phyloP scores from a whole-genome alignment of 2,888 invertebrate species.

The Epinotia brunnichana region DNA sequence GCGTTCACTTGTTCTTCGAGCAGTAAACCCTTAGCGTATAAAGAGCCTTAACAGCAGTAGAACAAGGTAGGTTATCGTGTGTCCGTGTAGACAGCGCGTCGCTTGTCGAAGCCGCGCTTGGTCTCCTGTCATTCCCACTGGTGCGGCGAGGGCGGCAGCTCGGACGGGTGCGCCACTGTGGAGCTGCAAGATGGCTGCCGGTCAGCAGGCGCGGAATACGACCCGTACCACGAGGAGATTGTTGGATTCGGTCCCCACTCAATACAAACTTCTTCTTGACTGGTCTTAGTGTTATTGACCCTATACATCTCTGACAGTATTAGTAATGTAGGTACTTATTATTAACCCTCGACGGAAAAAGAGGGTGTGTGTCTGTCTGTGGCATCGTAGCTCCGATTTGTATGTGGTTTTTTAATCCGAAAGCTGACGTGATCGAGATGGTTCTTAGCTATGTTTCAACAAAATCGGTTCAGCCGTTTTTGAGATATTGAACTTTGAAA shows the following conservation, averaged over 20 bases:
- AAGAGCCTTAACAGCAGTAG: neutral
- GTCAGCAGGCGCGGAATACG: constrained; percentile 47
- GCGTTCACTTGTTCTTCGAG: neutral
- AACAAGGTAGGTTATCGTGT: constrained; percentile 57
- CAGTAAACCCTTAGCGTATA: neutral
- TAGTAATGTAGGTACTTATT: no score
- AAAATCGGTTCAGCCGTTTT: no score
- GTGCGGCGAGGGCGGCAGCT: constrained; percentile 98
- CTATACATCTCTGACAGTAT: no score
- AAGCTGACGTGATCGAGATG: no score
- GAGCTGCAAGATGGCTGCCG: constrained; percentile 88
- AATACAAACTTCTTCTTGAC: no score
- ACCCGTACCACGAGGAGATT: constrained; percentile 55
- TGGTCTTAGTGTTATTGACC: no score
- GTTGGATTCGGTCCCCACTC: constrained; percentile 47
- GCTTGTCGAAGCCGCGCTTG: constrained; percentile 64
- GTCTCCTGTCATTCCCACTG: constrained; percentile 96
- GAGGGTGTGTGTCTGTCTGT: no score
- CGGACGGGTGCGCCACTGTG: constrained; percentile 98
- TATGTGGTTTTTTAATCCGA: no score
- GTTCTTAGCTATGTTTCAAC: no score
- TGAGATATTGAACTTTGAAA: no score
- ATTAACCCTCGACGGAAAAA: no score
- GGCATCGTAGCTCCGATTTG: no score
- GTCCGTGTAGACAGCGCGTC: constrained; percentile 65